phyloP scores from a whole-genome alignment of 1,140 invertebrate genomes.

The Drosophila bocqueti region DNA sequence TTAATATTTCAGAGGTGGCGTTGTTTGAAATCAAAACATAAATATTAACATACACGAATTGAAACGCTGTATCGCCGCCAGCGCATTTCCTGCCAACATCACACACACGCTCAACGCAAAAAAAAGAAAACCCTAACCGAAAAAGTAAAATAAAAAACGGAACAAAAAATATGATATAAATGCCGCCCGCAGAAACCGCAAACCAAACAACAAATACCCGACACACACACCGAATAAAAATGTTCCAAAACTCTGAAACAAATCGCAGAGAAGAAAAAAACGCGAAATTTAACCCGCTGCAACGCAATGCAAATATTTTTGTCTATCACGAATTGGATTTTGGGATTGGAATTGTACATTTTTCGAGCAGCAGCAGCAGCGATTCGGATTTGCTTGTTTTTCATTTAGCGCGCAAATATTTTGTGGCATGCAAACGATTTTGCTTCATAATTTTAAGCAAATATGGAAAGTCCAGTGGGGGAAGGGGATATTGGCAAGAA shows the following conservation, averaged over 20 bases:
- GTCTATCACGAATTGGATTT: constrained; percentile 64
- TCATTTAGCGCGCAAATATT: constrained; percentile 71
- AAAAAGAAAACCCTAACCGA: constrained; percentile 20
- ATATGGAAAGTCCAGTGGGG: constrained; percentile 32
- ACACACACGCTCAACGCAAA: constrained; percentile 6
- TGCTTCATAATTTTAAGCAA: constrained; percentile 81
- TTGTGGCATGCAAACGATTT: constrained; percentile 61
- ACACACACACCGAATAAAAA: constrained; percentile 44
- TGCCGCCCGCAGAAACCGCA: constrained; percentile 74
- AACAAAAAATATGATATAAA: constrained; percentile 76
- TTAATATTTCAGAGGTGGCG: constrained; percentile 84
- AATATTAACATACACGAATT: constrained; percentile 84
- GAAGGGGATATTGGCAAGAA: constrained; percentile 8
- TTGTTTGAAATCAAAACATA: constrained; percentile 84
- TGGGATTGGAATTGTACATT: constrained; percentile 41
- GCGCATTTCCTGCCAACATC: constrained; percentile 66
- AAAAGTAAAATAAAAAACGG: constrained; percentile 20
- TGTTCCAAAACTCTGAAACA: constrained; percentile 47
- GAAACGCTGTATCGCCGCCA: constrained; percentile 77
- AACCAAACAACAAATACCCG: constrained; percentile 68
- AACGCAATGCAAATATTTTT: constrained; percentile 81
- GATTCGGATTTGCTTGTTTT: constrained; percentile 73
- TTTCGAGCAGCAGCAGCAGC: constrained; percentile 35
- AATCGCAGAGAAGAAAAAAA: constrained; percentile 21
- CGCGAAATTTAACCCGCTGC: constrained; percentile 65